Evolutionary conservation across 1,140 invertebrate genomes (phyloP).

Genomic region (Cherax quadricarinatus): DNA sequence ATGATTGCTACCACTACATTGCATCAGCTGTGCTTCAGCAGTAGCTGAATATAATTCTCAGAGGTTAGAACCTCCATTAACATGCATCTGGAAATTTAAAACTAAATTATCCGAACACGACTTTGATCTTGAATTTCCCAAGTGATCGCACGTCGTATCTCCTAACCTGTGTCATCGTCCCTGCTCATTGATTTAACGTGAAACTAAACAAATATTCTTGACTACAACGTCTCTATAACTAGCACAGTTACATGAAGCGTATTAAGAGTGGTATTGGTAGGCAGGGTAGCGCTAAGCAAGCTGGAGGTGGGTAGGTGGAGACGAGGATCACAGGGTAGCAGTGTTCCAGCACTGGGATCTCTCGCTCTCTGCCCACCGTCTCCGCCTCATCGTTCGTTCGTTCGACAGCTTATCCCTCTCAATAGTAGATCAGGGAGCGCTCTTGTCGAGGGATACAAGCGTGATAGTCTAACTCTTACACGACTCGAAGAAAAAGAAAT

Average conservation of each 20-base stretch:
- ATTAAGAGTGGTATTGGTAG: background rate
- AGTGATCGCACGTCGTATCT: background rate
- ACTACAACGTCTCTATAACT: background rate
- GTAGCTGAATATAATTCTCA: background rate
- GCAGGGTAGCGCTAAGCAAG: background rate
- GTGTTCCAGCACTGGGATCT: constrained; percentile 38
- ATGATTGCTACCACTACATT: background rate
- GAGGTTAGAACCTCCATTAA: background rate
- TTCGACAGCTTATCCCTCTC: constrained; percentile 35
- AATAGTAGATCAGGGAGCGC: constrained; percentile 3
- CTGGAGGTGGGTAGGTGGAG: background rate
- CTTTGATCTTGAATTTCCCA: background rate
- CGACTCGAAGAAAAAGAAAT: constrained; percentile 43
- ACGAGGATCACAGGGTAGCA: constrained; percentile 36
- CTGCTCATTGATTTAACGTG: background rate
- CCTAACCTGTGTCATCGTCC: background rate
- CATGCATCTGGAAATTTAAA: background rate
- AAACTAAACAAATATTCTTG: background rate
- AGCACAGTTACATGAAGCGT: background rate
- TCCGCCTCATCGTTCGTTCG: constrained; percentile 42
- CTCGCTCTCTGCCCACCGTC: no score
- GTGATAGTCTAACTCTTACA: constrained; percentile 18
- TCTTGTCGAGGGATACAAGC: constrained; percentile 38
- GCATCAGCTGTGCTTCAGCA: background rate
- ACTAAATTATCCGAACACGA: background rate